Evolutionary conservation across 1,140 invertebrate species (phyloP), one percentile per base, ranked within the genome.

Genomic region (Tyrophagus putrescentiae): DNA sequence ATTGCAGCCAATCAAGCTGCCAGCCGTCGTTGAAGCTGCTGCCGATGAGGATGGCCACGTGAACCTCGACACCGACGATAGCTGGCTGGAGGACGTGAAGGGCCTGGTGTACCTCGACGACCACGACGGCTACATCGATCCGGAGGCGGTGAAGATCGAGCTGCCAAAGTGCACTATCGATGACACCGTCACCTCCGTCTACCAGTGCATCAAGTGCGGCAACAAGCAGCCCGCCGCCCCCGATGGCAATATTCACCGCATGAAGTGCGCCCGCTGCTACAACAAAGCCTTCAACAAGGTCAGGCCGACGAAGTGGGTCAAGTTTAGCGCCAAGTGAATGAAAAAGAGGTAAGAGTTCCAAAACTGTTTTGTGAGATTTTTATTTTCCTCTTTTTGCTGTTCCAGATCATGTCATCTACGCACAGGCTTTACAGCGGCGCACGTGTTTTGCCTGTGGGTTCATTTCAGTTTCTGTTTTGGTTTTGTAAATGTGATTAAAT

Each of bases 201-300:
- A 54, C 39, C 52, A 54, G 39, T 54, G 52, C 27, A 31, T 54
- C 13, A 54, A 54, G 39, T 54, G 52, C 39, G 52, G 52, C 27
- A 54, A 54, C n/a, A 28, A 9, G 21, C 52, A 54, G 27, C n/a
- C 31, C n/a, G 39, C 32, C 25, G 11, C 18, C 18, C 25, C 6
- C 4, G 4, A 3, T n/a, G 27, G 39, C 3, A 34, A 54, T 1
- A 54, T 54, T 13, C 28, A 31, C 25, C 52, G 52, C 2, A 54
- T 54, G 52, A 54, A 54, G 27, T 54, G 52, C 27, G n/a, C 25
- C n/a, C 52, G 52, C n/a, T 54, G 52, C 27, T 54, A 31, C 11
- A 54, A 54, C 39, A 54, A 54, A 31, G 25, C 52, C 4, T 54
- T 54, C 52, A 54, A 54, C 27, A 54, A 54, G 25, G 39, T 54